A percentile compares a stretch with the other conserved stretches of the same genome.
These are phyloP conservation scores for Aphelocoma coerulescens DNA, from an alignment of 2,113 vertebrate genomes.

Conservation along the genomic window DNA sequence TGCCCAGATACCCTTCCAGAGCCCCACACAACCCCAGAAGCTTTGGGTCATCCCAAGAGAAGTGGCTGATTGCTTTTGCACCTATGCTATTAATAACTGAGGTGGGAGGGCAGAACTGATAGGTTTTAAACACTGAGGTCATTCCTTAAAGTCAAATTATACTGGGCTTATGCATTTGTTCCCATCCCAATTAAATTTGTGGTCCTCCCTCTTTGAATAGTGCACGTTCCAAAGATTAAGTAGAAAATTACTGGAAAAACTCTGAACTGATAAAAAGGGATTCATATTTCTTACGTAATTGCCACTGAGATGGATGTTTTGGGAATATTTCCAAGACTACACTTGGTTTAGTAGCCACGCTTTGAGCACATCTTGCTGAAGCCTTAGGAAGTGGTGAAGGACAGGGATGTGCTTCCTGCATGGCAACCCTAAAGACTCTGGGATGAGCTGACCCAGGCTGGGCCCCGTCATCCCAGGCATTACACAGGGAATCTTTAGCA, in stretches of 20 bases:
- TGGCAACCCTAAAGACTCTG: not conserved
- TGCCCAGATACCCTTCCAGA: constrained; percentile 9
- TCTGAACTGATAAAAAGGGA: not conserved
- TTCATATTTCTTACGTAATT: not conserved
- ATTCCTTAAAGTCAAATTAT: not conserved
- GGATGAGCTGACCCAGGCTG: not conserved
- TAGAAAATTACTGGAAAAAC: constrained; percentile 26
- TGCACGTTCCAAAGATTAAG: not conserved
- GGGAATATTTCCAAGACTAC: not conserved
- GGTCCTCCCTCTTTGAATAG: not conserved
- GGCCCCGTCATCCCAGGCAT: not conserved
- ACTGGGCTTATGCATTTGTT: not conserved
- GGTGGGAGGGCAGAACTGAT: not conserved
- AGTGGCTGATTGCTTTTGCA: not conserved
- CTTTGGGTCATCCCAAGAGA: not conserved
- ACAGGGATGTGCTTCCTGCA: not conserved
- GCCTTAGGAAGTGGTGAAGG: not conserved
- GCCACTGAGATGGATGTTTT: not conserved
- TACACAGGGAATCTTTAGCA: not conserved
- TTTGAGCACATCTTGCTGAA: not conserved
- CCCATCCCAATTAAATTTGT: not conserved
- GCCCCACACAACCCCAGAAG: not conserved
- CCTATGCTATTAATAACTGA: constrained; percentile 51
- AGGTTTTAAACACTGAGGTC: not conserved
- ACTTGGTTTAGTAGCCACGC: not conserved